Conservation (phyloP, 2,888 invertebrate genomes). For the Acanthopleura granulata region DNA sequence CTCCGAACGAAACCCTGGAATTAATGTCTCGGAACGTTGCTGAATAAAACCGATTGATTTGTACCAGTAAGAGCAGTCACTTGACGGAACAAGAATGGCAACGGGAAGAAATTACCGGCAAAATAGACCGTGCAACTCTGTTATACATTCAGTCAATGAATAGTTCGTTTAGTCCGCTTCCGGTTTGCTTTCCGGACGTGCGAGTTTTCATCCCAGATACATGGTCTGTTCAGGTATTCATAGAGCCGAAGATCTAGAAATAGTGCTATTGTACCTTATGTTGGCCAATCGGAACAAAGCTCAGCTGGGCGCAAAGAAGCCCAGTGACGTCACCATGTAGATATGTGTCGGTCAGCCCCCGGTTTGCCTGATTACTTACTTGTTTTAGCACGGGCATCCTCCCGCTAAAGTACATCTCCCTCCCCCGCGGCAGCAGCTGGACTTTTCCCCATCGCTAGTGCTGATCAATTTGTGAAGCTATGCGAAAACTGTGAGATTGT, state of each 20-base stretch:
- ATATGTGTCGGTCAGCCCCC: too few relatives aligned
- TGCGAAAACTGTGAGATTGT: too few relatives aligned
- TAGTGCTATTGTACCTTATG: slow-evolving; percentile 3
- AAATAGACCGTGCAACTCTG: not conserved
- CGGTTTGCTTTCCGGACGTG: not conserved
- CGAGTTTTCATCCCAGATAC: not conserved
- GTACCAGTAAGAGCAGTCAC: not conserved
- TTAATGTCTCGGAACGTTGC: not conserved
- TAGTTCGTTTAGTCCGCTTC: slow-evolving; percentile 3
- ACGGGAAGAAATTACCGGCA: slow-evolving; percentile 1
- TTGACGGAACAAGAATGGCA: not conserved
- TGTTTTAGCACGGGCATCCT: too few relatives aligned
- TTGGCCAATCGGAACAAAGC: not conserved
- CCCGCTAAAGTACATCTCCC: too few relatives aligned
- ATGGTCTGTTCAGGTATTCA: not conserved
- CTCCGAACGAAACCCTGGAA: not conserved
- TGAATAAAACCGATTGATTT: not conserved
- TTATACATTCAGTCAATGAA: slow-evolving; percentile 2
- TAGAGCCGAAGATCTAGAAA: not conserved
- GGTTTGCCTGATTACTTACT: too few relatives aligned
- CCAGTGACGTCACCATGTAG: slow-evolving; percentile 7
- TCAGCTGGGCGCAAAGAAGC: not conserved
- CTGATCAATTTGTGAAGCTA: too few relatives aligned
- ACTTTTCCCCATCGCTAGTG: too few relatives aligned
- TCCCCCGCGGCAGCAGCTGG: too few relatives aligned